These are phyloP conservation scores for Dallia pectoralis DNA, from an alignment of 2,797 vertebrate species.

Conservation along the genomic window DNA sequence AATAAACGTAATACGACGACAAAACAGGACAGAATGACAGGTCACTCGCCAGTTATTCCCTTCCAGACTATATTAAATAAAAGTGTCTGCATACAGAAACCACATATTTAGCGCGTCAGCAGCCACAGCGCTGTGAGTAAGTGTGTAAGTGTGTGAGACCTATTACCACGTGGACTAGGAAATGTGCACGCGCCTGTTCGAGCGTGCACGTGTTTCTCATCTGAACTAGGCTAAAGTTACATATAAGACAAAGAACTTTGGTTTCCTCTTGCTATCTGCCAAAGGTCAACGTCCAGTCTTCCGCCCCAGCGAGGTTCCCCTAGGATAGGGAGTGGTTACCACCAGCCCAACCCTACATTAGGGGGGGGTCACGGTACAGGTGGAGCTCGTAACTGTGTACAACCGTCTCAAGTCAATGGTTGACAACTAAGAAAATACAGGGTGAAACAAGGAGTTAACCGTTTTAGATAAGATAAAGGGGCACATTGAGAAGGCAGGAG, in stretches of 20 bases:
- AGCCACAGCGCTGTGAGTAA: neutral
- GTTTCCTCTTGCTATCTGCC: neutral
- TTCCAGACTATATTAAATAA: neutral
- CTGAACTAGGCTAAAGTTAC: neutral
- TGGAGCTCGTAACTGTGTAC: conserved; percentile 3
- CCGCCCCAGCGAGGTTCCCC: neutral
- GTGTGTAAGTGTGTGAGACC: neutral
- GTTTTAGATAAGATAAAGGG: conserved; percentile 6
- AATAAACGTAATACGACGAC: neutral
- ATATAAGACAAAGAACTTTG: neutral
- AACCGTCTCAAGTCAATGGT: conserved; percentile 26
- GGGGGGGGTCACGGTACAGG: neutral
- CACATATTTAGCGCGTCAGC: too few species aligned
- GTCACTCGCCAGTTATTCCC: neutral
- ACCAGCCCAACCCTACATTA: neutral
- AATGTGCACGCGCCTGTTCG: conserved; percentile 21
- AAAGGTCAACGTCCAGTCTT: neutral
- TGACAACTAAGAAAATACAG: conserved; percentile 3
- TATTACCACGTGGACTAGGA: conserved; percentile 25
- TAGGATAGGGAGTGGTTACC: conserved; percentile 15
- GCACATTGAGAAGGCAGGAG: neutral
- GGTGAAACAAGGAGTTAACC: conserved; percentile 3
- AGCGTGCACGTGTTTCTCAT: neutral
- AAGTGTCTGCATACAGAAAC: neutral
- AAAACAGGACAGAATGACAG: neutral